A percentile compares a stretch with the other conserved stretches of the same genome.
Conservation (phyloP, 2,888 invertebrate genomes). For the Anarsia innoxiella region DNA sequence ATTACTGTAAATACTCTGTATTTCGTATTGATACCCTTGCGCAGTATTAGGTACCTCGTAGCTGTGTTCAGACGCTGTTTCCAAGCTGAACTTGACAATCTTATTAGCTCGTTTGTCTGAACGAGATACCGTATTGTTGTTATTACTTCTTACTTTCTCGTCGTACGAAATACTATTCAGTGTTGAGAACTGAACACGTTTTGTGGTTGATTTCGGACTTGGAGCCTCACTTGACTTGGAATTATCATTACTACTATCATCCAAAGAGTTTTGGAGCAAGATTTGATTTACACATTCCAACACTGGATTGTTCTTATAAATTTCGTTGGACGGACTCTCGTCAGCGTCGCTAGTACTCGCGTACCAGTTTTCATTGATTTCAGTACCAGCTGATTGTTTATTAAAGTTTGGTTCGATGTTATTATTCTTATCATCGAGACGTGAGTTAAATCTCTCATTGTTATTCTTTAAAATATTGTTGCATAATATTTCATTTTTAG, state of each 20-base stretch:
- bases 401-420: conserved; percentile 41
- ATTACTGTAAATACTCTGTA: conserved; percentile 83
- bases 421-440: conserved; percentile 54
- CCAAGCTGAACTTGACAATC: conserved; percentile 69
- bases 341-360: conserved; percentile 86
- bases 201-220: conserved; percentile 65
- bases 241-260: conserved; percentile 71
- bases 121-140: conserved; percentile 52
- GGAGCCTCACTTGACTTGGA: conserved; percentile 65
- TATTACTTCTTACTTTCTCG: conserved; percentile 53
- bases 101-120: conserved; percentile 66
- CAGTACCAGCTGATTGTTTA: conserved; percentile 45
- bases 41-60: conserved; percentile 77
- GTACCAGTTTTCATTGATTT: conserved; percentile 85
- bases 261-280: conserved; percentile 82
- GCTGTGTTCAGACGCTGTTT: conserved; percentile 73
- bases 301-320: conserved; percentile 87
- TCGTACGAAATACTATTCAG: conserved; percentile 77
- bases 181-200: conserved; percentile 78
- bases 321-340: conserved; percentile 80
- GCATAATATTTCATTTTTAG: conserved; percentile 63
- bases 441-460: conserved; percentile 41
- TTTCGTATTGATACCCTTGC: conserved; percentile 69
- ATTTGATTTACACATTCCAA: conserved; percentile 91
- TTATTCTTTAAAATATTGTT: conserved; percentile 48